A percentile compares a stretch with the other conserved stretches of the same genome.
Conservation (phyloP, 2,888 invertebrate genomes). For the Salpingus planirostris region DNA sequence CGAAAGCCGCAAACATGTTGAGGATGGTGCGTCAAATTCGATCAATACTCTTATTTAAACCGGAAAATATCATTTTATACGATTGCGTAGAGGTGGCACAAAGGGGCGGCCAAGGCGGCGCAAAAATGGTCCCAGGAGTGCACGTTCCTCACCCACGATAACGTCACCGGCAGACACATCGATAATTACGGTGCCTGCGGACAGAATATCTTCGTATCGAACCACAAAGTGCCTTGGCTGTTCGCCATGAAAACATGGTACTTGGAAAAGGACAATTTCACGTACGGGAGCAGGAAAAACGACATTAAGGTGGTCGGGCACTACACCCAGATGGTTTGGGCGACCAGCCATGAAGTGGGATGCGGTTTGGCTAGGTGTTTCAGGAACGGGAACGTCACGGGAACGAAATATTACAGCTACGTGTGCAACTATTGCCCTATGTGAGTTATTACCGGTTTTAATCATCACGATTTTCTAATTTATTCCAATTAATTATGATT, state of each 20-base stretch:
- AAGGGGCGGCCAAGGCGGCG: constrained; percentile 59
- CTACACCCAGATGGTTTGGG: constrained; percentile 80
- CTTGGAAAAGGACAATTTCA: constrained; percentile 64
- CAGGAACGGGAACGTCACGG: constrained; percentile 44
- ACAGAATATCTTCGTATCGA: constrained; percentile 75
- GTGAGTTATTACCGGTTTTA: constrained; percentile 46
- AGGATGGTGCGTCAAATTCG: constrained; percentile 61
- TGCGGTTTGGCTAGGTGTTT: constrained; percentile 65
- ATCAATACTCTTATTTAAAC: background rate
- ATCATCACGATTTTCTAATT: background rate
- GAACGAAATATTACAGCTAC: constrained; percentile 64
- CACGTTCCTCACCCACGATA: constrained; percentile 60
- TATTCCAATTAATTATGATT: background rate
- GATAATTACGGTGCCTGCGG: constrained; percentile 65
- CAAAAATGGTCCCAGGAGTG: constrained; percentile 69
- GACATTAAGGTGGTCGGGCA: constrained; percentile 61
- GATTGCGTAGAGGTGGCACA: constrained; percentile 60
- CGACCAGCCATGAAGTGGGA: constrained; percentile 65
- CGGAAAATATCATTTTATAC: constrained; percentile 1
- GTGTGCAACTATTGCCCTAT: constrained; percentile 79
- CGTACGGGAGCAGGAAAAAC: constrained; percentile 54
- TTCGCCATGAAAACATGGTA: constrained; percentile 74
- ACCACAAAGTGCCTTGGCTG: constrained; percentile 72
- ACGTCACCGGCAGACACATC: constrained; percentile 54
- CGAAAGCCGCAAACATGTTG: constrained; percentile 72